Conservation (phyloP, 2,113 vertebrate species). For the Microcebus lehilahytsara region DNA sequence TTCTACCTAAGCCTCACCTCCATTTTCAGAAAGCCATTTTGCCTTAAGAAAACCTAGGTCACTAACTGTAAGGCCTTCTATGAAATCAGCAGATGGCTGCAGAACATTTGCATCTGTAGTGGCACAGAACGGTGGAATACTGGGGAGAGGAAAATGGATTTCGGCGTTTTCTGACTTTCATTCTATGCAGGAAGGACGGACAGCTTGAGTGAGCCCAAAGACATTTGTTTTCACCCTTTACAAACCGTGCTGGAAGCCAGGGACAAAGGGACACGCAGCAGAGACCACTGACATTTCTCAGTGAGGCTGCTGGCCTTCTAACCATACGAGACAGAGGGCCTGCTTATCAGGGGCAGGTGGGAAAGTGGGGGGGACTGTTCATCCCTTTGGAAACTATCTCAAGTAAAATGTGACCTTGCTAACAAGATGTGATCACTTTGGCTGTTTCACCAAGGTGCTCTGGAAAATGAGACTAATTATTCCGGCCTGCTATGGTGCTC, state of each 20-base stretch:
- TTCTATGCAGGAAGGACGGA: not conserved
- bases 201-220: not conserved
- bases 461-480: slow-evolving; percentile 25
- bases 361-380: slow-evolving; percentile 27
- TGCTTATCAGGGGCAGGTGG: slow-evolving; percentile 24
- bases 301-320: not conserved
- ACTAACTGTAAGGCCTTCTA: not conserved
- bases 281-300: not conserved
- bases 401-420: slow-evolving; percentile 36
- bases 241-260: not conserved
- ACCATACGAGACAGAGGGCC: not conserved
- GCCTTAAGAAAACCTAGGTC: not conserved
- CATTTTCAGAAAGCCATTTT: not conserved
- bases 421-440: slow-evolving; percentile 25
- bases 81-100: not conserved
- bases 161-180: not conserved
- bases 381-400: slow-evolving; percentile 46
- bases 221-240: not conserved
- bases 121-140: not conserved
- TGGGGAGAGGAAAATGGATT: not conserved
- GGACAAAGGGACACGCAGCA: not conserved
- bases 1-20: not conserved
- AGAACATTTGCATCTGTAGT: not conserved
- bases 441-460: not conserved
- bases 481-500: not conserved